Conservation (phyloP, 2,797 vertebrate species). For the Melanotaenia maccullochi region DNA sequence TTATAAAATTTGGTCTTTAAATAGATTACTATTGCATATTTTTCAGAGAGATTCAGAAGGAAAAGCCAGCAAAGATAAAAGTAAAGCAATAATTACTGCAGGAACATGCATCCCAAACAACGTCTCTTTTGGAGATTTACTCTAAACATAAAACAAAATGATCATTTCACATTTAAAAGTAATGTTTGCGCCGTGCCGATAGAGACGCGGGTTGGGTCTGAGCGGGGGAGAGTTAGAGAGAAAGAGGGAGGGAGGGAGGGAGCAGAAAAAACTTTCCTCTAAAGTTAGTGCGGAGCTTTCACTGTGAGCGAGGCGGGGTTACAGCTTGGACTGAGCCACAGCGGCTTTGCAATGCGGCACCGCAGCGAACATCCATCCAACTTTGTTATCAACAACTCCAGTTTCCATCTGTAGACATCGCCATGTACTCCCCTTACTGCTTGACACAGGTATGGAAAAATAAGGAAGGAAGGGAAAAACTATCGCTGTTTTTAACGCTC, state of each 20-base stretch:
- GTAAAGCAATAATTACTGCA: background rate
- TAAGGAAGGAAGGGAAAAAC: background rate
- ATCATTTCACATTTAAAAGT: constrained; percentile 8
- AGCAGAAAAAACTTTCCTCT: constrained; percentile 81
- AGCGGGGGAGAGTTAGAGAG: constrained; percentile 44
- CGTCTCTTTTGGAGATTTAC: constrained; percentile 4
- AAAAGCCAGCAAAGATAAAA: background rate
- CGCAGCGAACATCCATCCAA: constrained; percentile 85
- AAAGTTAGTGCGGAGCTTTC: constrained; percentile 91
- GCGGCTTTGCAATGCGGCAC: constrained; percentile 85
- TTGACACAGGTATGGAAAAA: constrained; percentile 91
- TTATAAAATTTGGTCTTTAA: background rate
- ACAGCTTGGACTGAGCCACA: constrained; percentile 85
- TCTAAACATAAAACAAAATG: background rate
- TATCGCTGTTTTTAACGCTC: constrained; percentile 13
- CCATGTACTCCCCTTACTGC: constrained; percentile 97
- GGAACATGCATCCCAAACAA: background rate
- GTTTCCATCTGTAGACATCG: constrained; percentile 80
- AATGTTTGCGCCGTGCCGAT: constrained; percentile 39
- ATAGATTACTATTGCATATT: background rate
- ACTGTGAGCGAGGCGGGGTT: constrained; percentile 92
- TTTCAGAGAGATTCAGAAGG: background rate
- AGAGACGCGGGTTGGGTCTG: constrained; percentile 48
- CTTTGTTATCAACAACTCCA: constrained; percentile 77
- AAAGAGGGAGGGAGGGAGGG: constrained; percentile 47